These are phyloP conservation scores for Tachysurus vachellii DNA, from an alignment of 2,113 vertebrate species.

Conservation along the genomic window DNA sequence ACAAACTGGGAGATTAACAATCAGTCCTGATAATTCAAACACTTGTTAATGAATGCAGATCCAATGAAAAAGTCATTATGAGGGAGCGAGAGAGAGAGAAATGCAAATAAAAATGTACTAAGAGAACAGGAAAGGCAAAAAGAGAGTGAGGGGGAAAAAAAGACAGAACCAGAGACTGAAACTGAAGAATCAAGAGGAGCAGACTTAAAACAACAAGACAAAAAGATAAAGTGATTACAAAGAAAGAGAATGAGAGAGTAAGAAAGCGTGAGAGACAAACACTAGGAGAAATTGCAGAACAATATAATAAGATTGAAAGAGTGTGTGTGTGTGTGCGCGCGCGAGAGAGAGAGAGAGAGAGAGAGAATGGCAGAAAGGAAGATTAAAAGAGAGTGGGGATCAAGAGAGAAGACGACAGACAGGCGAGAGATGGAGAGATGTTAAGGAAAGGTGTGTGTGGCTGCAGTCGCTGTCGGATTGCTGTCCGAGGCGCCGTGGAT, in stretches of 20 bases:
- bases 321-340: neutral
- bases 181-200: too few species aligned
- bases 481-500: constrained; percentile 68
- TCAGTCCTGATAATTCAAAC: constrained; percentile 63
- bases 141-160: neutral
- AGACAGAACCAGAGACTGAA: neutral
- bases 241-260: neutral
- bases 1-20: constrained; percentile 78
- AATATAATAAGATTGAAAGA: neutral
- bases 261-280: neutral
- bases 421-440: constrained; percentile 41
- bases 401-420: constrained; percentile 31
- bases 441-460: constrained; percentile 38
- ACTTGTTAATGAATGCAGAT: constrained; percentile 76
- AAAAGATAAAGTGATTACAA: neutral
- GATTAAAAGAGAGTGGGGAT: constrained; percentile 59
- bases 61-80: constrained; percentile 73
- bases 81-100: constrained; percentile 18
- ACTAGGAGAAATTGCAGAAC: neutral
- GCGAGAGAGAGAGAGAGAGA: neutral
- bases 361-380: neutral
- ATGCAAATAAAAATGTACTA: neutral
- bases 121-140: constrained; percentile 33
- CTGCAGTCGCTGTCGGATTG: constrained; percentile 53
- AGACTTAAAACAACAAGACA: neutral